These are phyloP conservation scores for Zalophus californianus DNA, from an alignment of 2,797 vertebrate genomes.

Conservation along the genomic window DNA sequence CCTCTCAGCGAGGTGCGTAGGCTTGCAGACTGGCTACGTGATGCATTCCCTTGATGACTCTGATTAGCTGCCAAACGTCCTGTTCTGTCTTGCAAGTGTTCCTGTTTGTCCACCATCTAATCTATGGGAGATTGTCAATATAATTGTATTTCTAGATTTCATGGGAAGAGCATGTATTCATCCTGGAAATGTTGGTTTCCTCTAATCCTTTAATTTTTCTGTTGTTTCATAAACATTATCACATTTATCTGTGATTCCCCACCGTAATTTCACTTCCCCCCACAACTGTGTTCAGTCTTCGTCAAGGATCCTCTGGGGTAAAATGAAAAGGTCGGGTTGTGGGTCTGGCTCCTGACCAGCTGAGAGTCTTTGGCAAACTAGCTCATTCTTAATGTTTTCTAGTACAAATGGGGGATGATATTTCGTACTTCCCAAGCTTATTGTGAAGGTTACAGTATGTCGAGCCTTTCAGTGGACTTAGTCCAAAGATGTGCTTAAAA, in stretches of 20 bases:
- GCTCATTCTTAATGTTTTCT: not conserved
- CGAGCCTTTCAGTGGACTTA: not conserved
- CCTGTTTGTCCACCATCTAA: not conserved
- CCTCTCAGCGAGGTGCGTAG: not conserved
- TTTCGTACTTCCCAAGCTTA: not conserved
- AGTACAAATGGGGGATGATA: not conserved
- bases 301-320: not conserved
- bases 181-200: not conserved
- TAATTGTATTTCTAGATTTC: slow-evolving; percentile 28
- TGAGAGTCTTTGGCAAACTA: not conserved
- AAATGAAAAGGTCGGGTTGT: not conserved
- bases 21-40: not conserved
- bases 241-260: not conserved
- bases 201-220: not conserved
- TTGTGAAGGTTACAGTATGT: not conserved
- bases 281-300: not conserved
- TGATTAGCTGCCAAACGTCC: not conserved
- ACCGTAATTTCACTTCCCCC: not conserved
- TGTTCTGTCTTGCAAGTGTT: not conserved
- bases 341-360: not conserved
- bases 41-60: not conserved
- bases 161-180: not conserved
- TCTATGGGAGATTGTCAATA: not conserved
- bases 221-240: not conserved
- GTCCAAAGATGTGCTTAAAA: not conserved